Evolutionary conservation across 2,888 invertebrate species (phyloP).

Genomic region (Drosophila infuscata): DNA sequence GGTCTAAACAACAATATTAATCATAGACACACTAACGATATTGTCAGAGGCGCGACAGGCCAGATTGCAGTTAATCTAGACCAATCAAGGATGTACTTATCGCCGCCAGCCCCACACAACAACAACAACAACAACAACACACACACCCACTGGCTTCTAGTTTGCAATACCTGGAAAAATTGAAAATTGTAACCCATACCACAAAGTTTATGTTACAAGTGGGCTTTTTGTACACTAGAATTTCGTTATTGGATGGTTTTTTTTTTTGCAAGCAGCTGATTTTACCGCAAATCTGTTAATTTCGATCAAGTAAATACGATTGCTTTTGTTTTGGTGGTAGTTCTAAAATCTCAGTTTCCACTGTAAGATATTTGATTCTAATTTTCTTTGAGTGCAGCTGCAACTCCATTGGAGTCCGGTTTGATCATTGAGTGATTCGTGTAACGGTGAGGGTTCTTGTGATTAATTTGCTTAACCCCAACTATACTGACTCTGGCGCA

Average conservation of each 20-base stretch:
- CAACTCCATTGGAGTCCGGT: neutral
- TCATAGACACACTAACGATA: slow-evolving; percentile 17
- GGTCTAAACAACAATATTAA: slow-evolving; percentile 15
- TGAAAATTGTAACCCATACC: neutral
- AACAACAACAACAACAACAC: neutral
- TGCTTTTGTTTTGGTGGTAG: neutral
- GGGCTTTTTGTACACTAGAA: neutral
- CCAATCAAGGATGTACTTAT: slow-evolving; percentile 37
- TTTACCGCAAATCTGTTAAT: too few relatives aligned
- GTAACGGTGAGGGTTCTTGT: neutral
- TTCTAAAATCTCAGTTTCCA: neutral
- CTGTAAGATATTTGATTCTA: neutral
- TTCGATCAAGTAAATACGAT: neutral
- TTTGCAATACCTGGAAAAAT: neutral
- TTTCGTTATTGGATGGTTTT: neutral
- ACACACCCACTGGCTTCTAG: neutral
- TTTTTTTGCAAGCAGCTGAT: neutral
- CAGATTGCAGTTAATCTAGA: slow-evolving; percentile 32
- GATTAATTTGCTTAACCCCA: slow-evolving; percentile 2
- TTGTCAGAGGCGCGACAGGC: slow-evolving; percentile 12
- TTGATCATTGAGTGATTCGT: neutral
- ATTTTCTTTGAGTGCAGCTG: neutral
- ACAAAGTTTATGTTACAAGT: neutral
- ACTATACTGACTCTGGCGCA: slow-evolving; percentile 1
- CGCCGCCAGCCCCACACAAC: neutral